phyloP scores from a whole-genome alignment of 2,888 invertebrate species.

The Choreutis nemorana region DNA sequence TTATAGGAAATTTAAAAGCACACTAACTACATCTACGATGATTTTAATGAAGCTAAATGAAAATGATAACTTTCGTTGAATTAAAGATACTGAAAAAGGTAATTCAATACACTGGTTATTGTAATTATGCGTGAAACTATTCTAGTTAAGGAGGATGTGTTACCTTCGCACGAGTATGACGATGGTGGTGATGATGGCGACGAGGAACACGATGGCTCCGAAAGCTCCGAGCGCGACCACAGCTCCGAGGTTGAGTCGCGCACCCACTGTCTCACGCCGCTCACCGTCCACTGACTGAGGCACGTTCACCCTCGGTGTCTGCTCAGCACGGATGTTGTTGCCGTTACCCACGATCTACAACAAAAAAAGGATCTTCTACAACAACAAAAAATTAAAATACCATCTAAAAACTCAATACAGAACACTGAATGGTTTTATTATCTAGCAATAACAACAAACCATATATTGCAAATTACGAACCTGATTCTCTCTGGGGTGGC shows the following conservation, averaged over 20 bases:
- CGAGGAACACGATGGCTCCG: constrained; percentile 89
- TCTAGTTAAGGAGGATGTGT: too few species aligned
- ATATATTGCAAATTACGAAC: constrained; percentile 47
- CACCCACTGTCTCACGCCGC: constrained; percentile 65
- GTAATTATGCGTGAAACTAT: too few species aligned
- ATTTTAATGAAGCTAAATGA: too few species aligned
- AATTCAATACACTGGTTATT: too few species aligned
- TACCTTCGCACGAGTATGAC: constrained; percentile 89
- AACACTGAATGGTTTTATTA: too few species aligned
- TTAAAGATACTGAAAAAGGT: too few species aligned
- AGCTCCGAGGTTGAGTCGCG: constrained; percentile 83
- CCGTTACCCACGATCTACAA: constrained; percentile 50
- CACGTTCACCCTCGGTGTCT: constrained; percentile 72
- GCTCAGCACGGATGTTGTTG: constrained; percentile 70
- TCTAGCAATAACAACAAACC: constrained; percentile 3
- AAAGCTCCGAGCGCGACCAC: constrained; percentile 90
- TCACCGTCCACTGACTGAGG: constrained; percentile 72
- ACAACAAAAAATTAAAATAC: too few species aligned
- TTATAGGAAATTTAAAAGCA: too few species aligned
- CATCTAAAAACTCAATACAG: too few species aligned
- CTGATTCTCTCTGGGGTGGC: constrained; percentile 85
- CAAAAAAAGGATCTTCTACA: too few species aligned
- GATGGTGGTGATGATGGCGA: constrained; percentile 88
- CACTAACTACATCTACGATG: too few species aligned
- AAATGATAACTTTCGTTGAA: too few species aligned